Percentiles rank a stretch among this genome's conserved stretches.
Conservation (phyloP, 2,113 vertebrate species). For the Crotalus tigris region DNA sequence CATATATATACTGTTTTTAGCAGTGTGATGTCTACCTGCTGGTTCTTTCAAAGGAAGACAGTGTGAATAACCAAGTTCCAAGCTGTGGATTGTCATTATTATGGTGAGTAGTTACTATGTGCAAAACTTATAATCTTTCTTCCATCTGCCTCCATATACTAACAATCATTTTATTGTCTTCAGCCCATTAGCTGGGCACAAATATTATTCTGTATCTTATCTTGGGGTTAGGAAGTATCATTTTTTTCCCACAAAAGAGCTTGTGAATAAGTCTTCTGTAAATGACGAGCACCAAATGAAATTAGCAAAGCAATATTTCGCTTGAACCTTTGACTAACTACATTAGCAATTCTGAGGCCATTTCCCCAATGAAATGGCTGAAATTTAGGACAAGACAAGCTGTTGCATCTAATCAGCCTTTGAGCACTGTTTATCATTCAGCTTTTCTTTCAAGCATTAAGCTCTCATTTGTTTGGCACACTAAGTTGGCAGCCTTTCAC, state of each 20-base stretch:
- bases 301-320: conserved; percentile 7
- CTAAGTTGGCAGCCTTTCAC: neutral
- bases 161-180: neutral
- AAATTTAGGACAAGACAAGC: neutral
- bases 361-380: neutral
- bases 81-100: neutral
- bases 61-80: neutral
- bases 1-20: neutral
- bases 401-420: neutral
- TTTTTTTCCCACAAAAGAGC: neutral
- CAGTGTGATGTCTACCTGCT: neutral
- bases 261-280: neutral
- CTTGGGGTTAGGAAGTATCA: neutral
- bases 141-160: neutral
- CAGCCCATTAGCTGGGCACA: neutral
- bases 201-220: neutral
- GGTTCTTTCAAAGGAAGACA: neutral
- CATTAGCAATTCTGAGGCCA: conserved; percentile 13
- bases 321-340: neutral
- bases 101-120: neutral
- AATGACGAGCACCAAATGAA: conserved; percentile 1
- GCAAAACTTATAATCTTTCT: neutral
- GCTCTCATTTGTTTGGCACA: neutral
- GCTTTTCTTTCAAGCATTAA: conserved; percentile 16
- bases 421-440: conserved; percentile 3